A percentile compares a stretch with the other conserved stretches of the same genome.
Evolutionary conservation across 1,140 invertebrate genomes (phyloP).

Genomic region (Drosophila pandora): DNA sequence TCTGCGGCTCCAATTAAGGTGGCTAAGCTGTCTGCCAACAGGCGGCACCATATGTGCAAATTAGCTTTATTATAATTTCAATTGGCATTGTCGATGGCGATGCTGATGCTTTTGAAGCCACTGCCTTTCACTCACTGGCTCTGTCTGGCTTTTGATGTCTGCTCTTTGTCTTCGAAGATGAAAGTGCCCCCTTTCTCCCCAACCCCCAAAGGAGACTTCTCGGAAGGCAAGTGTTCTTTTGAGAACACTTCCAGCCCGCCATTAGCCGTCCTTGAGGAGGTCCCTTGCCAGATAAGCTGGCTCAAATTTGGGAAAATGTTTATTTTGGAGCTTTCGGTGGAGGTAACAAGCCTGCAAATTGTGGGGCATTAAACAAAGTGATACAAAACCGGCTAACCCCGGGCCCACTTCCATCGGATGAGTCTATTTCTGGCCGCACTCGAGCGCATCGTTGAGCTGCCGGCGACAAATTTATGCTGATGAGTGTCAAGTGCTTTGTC

Average conservation of each 20-base stretch:
- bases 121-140: slow-evolving; percentile 15
- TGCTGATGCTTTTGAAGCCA: not conserved
- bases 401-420: not conserved
- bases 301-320: not conserved
- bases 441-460: slow-evolving; percentile 43
- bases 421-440: slow-evolving; percentile 37
- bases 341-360: no score
- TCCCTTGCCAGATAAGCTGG: not conserved
- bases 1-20: slow-evolving; percentile 38
- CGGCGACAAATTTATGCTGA: slow-evolving; percentile 38
- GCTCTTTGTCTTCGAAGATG: slow-evolving; percentile 25
- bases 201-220: not conserved
- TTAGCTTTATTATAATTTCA: slow-evolving; percentile 43
- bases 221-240: not conserved
- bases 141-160: slow-evolving; percentile 23
- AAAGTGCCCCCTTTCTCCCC: not conserved
- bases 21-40: slow-evolving; percentile 38
- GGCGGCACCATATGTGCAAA: slow-evolving; percentile 32
- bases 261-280: not conserved
- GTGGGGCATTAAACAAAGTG: not conserved
- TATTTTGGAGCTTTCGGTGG: not conserved
- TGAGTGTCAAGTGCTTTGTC: slow-evolving; percentile 31
- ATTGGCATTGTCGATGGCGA: slow-evolving; percentile 25
- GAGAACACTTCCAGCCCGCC: not conserved
- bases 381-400: not conserved